Base-by-base conservation (phyloP, 1,140 invertebrate genomes). In the Bilobella aurantiaca region DNA sequence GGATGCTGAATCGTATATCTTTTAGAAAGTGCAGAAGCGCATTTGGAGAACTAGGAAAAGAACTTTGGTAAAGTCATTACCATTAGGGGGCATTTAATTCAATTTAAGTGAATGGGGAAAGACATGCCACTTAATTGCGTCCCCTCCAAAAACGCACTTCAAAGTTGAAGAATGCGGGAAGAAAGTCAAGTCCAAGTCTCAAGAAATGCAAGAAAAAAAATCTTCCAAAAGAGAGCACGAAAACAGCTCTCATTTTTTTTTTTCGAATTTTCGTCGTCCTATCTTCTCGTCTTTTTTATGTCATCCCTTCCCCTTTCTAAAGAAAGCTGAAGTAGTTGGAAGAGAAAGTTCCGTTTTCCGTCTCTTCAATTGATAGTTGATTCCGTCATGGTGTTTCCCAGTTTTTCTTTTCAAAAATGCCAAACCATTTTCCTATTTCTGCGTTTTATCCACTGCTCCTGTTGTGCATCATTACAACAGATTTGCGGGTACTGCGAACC, bases 21-120 rank as follows among this genome's bases (percentile, higher is more conserved):
- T n/a, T n/a, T n/a, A n/a, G n/a, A 42, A 42, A 42, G 34, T 42
- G 18, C 34, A 42, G 8, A 42, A 42, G 8, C 34, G 18, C 34
- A 42, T 42, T 12, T 18, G 58, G 62, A 62, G 28, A 58, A 63
- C 27, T 25, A 67, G 18, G 64, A 65, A 59, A 31, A 61, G 60
- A 37, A 23, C 23, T 53, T 53, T 12, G 49, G 14, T 23, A 53
- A 53, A 53, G 49, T 53, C 49, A 53, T 53, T 53, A 53, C 49
- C 49, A 53, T 53, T 53, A 53, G 49, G 49, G 49, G 25, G 23
- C 49, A 53, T 53, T 53, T 53, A 53, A 53, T 53, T 53, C 49
- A 53, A 53, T 53, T 53, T 53, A 53, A 53, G 49, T 53, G 49
- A 53, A 53, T 53, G 25, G 49, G 49, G 23, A 53, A 53, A 53